These are phyloP conservation scores for Heliconius melpomene DNA, from an alignment of 1,140 invertebrate species.

Conservation along the genomic window DNA sequence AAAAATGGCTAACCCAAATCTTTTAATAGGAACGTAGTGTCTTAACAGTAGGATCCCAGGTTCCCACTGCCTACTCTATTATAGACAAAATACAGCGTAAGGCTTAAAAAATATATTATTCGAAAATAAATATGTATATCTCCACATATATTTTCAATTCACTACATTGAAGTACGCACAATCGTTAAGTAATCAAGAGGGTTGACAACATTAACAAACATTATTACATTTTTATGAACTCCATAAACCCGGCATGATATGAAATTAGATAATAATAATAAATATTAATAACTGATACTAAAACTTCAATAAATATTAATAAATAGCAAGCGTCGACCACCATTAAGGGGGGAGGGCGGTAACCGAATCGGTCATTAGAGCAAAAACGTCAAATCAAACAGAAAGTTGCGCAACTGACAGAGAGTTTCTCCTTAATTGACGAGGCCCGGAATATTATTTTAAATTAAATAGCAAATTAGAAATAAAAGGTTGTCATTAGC, in stretches of 20 bases:
- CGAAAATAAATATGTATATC: too few species aligned
- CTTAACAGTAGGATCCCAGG: too few species aligned
- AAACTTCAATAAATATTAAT: slow-evolving; percentile 58
- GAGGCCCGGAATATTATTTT: slow-evolving; percentile 23
- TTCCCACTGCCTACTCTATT: too few species aligned
- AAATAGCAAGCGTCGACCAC: slow-evolving; percentile 45
- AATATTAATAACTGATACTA: slow-evolving; percentile 54
- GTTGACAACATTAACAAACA: not conserved
- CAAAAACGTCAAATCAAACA: slow-evolving; percentile 72
- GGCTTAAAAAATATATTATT: too few species aligned
- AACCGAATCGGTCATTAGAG: slow-evolving; percentile 66
- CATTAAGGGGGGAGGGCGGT: slow-evolving; percentile 51
- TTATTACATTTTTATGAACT: not conserved
- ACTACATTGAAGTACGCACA: not conserved
- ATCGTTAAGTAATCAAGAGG: not conserved
- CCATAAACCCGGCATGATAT: slow-evolving; percentile 22
- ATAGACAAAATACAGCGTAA: too few species aligned
- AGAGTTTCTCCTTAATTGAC: slow-evolving; percentile 65
- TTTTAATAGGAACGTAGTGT: too few species aligned
- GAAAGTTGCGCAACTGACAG: slow-evolving; percentile 57
- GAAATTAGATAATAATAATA: slow-evolving; percentile 36
- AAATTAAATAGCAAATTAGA: slow-evolving; percentile 40
- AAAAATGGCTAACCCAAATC: too few species aligned
- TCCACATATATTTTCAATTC: too few species aligned
- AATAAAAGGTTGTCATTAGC: slow-evolving; percentile 41